Percentiles rank a stretch among this genome's conserved stretches.
These are phyloP conservation scores for Pangasius krempfi DNA, from an alignment of 2,797 vertebrate genomes.

Conservation along the genomic window DNA sequence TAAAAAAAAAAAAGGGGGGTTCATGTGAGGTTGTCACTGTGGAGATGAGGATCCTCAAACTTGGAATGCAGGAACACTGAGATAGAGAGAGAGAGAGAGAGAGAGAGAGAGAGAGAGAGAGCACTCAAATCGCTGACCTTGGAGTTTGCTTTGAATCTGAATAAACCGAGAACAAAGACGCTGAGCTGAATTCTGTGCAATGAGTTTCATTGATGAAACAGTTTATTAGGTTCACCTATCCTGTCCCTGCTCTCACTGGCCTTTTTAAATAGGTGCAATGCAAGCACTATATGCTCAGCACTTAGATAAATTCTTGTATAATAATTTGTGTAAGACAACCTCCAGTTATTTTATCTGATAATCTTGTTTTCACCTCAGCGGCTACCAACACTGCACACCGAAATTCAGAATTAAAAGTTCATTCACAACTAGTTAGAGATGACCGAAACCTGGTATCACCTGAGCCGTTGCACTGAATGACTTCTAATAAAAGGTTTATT, in stretches of 20 bases:
- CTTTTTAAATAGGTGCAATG: not conserved
- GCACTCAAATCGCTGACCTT: slow-evolving; percentile 2
- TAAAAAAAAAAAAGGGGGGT: not conserved
- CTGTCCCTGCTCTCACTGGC: not conserved
- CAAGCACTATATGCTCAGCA: not conserved
- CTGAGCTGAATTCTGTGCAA: not conserved
- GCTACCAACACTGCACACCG: not conserved
- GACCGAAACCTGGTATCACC: not conserved
- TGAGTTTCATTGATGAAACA: not conserved
- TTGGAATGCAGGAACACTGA: not conserved
- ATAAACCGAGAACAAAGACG: slow-evolving; percentile 4
- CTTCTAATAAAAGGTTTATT: not conserved
- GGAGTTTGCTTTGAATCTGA: slow-evolving; percentile 8
- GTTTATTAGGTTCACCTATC: not conserved
- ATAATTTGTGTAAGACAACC: not conserved
- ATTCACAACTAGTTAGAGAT: not conserved
- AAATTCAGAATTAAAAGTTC: not conserved
- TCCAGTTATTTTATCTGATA: not conserved
- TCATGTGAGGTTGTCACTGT: not conserved
- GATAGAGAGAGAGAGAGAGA: not conserved
- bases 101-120: not conserved
- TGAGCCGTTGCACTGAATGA: too few species aligned
- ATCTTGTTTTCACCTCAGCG: not conserved
- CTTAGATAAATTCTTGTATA: too few species aligned
- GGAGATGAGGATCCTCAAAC: slow-evolving; percentile 1